Conservation (phyloP, 1,140 invertebrate species). For the Lepidurus couesii region DNA sequence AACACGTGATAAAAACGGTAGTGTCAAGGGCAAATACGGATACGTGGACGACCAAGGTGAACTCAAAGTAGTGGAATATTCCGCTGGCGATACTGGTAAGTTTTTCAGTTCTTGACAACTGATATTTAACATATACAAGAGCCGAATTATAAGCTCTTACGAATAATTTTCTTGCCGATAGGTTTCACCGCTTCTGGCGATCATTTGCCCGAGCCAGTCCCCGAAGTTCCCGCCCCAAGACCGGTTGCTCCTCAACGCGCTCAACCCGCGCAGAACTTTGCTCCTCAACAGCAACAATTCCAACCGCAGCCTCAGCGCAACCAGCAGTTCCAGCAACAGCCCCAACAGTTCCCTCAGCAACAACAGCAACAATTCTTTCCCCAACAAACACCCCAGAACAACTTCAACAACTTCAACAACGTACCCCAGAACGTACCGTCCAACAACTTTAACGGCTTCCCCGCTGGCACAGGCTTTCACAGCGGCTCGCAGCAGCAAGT, state of each 20-base stretch:
- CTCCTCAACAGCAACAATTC: background rate
- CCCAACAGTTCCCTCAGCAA: constrained; percentile 29
- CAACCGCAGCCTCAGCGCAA: constrained; percentile 12
- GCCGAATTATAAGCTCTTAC: too few species aligned
- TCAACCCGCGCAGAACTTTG: constrained; percentile 23
- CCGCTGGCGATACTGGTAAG: constrained; percentile 41
- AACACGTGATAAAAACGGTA: constrained; percentile 68
- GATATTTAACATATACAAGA: constrained; percentile 20
- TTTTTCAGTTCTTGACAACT: background rate
- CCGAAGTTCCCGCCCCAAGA: constrained; percentile 23
- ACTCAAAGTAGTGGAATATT: constrained; percentile 75
- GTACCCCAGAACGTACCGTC: background rate
- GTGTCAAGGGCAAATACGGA: constrained; percentile 79
- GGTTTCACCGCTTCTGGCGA: constrained; percentile 21
- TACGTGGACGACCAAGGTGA: constrained; percentile 72
- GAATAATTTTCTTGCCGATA: background rate
- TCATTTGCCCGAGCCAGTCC: constrained; percentile 28
- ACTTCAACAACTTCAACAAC: background rate
- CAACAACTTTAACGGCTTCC: background rate
- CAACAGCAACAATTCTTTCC: constrained; percentile 35
- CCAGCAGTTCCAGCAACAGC: constrained; percentile 23
- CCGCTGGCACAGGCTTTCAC: background rate
- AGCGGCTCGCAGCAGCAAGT: background rate
- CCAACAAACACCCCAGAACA: constrained; percentile 30
- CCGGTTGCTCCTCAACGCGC: constrained; percentile 32